phyloP scores from a whole-genome alignment of 2,113 vertebrate genomes.

The Cricetomys ansorgei region DNA sequence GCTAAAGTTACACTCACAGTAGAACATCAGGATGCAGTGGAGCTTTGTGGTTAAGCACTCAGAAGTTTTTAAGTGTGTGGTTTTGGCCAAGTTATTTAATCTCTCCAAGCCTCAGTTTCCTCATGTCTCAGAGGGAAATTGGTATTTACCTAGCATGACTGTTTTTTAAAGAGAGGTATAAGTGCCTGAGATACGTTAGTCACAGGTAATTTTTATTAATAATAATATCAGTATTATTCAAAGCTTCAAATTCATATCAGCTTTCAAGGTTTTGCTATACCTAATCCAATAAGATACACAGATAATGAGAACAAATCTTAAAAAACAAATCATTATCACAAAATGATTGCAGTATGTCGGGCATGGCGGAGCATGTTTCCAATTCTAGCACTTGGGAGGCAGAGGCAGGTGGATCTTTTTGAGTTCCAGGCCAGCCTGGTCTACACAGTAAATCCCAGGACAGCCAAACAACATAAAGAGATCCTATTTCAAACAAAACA shows the following conservation, averaged over 20 bases:
- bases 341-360: background rate
- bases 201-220: constrained; percentile 2
- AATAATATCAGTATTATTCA: background rate
- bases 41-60: constrained; percentile 7
- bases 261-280: background rate
- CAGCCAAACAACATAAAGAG: background rate
- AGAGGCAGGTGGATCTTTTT: background rate
- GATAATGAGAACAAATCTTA: background rate
- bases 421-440: background rate
- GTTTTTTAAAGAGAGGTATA: background rate
- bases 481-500: background rate
- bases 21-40: constrained; percentile 1
- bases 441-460: background rate
- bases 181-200: constrained; percentile 32
- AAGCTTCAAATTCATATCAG: constrained; percentile 24
- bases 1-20: background rate
- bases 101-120: constrained; percentile 56
- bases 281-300: background rate
- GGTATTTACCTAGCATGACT: background rate
- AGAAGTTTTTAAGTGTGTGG: constrained; percentile 3
- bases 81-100: constrained; percentile 54
- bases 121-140: constrained; percentile 35
- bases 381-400: background rate
- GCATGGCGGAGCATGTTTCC: background rate
- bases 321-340: background rate